phyloP scores from a whole-genome alignment of 2,797 vertebrate species.

The Emydoidea blandingii region DNA sequence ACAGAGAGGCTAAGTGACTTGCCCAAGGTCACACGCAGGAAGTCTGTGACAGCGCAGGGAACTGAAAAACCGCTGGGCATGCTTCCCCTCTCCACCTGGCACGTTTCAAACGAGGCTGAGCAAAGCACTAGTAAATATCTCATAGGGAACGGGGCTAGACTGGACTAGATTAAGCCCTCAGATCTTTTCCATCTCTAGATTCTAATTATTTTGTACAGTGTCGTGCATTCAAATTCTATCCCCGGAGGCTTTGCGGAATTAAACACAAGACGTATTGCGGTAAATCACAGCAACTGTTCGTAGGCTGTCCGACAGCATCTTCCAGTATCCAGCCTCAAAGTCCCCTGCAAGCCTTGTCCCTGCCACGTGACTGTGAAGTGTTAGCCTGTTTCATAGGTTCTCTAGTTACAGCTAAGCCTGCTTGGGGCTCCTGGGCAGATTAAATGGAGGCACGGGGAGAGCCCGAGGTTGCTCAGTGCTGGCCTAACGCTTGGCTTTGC shows the following conservation, averaged over 20 bases:
- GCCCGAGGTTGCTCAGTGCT: not conserved
- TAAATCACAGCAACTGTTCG: not conserved
- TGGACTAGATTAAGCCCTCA: not conserved
- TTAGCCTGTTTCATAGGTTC: too few species aligned
- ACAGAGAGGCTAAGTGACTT: not conserved
- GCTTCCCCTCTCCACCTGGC: too few species aligned
- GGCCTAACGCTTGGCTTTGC: fast-evolving
- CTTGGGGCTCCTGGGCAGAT: not conserved
- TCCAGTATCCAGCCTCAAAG: not conserved
- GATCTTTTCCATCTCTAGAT: not conserved
- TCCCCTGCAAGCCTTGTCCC: not conserved
- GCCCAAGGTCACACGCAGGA: not conserved
- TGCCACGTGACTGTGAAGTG: too few species aligned
- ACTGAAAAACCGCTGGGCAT: fast-evolving
- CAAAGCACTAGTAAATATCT: not conserved
- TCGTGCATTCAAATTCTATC: not conserved
- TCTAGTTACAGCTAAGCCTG: not conserved
- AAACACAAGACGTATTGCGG: not conserved
- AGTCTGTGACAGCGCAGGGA: not conserved
- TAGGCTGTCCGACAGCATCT: not conserved
- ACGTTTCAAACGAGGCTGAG: not conserved
- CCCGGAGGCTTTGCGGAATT: not conserved
- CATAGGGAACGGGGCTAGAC: not conserved
- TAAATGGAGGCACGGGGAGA: not conserved
- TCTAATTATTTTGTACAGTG: not conserved